A percentile compares a stretch with the other conserved stretches of the same genome.
Conservation (phyloP, 2,113 vertebrate species). For the Pteropus alecto region DNA sequence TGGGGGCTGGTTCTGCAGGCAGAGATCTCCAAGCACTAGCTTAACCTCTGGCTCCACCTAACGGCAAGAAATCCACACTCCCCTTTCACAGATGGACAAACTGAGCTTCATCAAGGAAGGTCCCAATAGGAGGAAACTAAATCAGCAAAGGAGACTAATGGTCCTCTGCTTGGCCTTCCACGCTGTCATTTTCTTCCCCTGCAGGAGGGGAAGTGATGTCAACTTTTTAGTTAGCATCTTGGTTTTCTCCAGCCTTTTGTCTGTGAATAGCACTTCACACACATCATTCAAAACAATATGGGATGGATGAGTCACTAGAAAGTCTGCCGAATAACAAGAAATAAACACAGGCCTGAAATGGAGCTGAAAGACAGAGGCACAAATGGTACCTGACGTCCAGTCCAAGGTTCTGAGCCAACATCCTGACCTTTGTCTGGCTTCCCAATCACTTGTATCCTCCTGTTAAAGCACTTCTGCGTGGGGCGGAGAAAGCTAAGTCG, state of each 20-base stretch:
- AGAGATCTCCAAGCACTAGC: constrained; percentile 70
- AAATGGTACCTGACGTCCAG: constrained; percentile 1
- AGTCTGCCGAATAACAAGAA: constrained; percentile 51
- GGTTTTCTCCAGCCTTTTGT: constrained; percentile 66
- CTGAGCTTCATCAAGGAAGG: constrained; percentile 58
- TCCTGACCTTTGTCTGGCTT: constrained; percentile 32
- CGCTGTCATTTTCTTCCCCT: not conserved
- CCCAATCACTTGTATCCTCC: not conserved
- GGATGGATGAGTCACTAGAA: constrained; percentile 65
- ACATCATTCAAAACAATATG: constrained; percentile 55
- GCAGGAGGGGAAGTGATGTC: constrained; percentile 20
- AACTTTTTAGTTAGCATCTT: constrained; percentile 56
- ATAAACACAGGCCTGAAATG: constrained; percentile 51
- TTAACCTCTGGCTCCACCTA: constrained; percentile 79
- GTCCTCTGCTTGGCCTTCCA: not conserved
- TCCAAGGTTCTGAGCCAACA: not conserved
- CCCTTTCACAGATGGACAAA: constrained; percentile 71
- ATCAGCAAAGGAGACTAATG: not conserved
- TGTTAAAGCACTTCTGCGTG: constrained; percentile 5
- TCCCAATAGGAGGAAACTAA: constrained; percentile 10
- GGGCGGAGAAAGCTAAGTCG: not conserved
- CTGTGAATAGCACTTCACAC: constrained; percentile 63
- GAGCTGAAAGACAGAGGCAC: constrained; percentile 36
- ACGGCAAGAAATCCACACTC: constrained; percentile 62
- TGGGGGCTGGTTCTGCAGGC: constrained; percentile 59